Conservation (phyloP, 2,797 vertebrate genomes). For the Cryptoprocta ferox region DNA sequence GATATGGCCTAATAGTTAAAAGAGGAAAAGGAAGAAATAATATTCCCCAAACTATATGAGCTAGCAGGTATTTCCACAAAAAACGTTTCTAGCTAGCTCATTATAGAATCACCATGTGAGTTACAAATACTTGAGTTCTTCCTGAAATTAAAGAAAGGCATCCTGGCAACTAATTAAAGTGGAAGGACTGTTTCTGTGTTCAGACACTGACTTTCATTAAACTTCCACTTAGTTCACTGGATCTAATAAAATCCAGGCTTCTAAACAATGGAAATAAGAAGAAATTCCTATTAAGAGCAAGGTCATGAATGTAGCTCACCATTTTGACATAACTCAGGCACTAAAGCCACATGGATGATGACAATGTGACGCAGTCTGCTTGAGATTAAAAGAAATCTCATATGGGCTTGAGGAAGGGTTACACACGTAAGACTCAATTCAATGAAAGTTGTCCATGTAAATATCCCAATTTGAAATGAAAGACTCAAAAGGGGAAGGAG, state of each 20-base stretch:
- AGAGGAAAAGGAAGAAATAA: background rate
- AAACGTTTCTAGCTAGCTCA: background rate
- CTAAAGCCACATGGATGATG: background rate
- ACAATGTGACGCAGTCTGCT: background rate
- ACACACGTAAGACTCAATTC: background rate
- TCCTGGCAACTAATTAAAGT: constrained; percentile 39
- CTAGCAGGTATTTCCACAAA: background rate
- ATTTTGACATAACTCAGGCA: background rate
- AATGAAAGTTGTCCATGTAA: background rate
- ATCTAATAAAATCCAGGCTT: background rate
- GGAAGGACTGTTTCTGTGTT: background rate
- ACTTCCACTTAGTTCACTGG: background rate
- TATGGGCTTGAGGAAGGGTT: background rate
- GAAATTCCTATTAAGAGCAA: background rate
- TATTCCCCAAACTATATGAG: background rate
- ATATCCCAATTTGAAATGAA: background rate
- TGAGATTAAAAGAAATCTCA: background rate
- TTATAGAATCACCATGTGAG: background rate
- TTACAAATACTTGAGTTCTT: background rate
- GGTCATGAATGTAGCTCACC: background rate
- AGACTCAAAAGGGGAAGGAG: background rate
- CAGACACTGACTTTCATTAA: background rate
- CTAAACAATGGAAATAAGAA: background rate
- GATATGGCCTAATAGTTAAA: background rate
- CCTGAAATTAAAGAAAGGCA: background rate